Percentiles rank a stretch among this genome's conserved stretches.
These are phyloP conservation scores for Criorhina ranunculi DNA, from an alignment of 2,888 invertebrate species.

Conservation along the genomic window DNA sequence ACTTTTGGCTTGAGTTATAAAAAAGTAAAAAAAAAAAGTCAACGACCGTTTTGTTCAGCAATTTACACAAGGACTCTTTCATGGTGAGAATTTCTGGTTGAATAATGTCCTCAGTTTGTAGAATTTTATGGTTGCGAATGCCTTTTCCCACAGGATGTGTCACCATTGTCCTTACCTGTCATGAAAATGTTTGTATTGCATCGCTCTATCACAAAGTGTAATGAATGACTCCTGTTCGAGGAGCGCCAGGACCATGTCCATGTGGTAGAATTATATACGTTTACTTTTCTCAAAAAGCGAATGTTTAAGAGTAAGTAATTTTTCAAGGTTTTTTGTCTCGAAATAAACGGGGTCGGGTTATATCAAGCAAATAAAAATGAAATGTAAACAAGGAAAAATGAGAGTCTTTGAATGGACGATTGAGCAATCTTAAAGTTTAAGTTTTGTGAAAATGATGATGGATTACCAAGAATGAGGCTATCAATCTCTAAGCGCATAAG, in stretches of 20 bases:
- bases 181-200: not conserved
- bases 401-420: too few species aligned
- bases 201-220: slow-evolving; percentile 1
- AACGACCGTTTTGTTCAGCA: slow-evolving; percentile 4
- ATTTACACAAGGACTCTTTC: not conserved
- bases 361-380: too few species aligned
- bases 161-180: not conserved
- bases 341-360: too few species aligned
- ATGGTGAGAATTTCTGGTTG: not conserved
- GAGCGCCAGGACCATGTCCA: not conserved
- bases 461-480: too few species aligned
- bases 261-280: not conserved
- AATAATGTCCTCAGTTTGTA: not conserved
- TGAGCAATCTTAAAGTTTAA: too few species aligned
- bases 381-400: too few species aligned
- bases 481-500: too few species aligned
- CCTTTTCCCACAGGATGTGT: not conserved
- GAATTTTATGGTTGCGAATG: not conserved
- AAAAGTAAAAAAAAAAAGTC: too few species aligned
- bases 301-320: not conserved
- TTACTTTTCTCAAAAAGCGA: not conserved
- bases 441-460: too few species aligned
- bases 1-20: not conserved
- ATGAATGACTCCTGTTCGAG: not conserved
- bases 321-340: not conserved